Base-by-base conservation (phyloP, 2,888 invertebrate species). In the Norana najaformis region DNA sequence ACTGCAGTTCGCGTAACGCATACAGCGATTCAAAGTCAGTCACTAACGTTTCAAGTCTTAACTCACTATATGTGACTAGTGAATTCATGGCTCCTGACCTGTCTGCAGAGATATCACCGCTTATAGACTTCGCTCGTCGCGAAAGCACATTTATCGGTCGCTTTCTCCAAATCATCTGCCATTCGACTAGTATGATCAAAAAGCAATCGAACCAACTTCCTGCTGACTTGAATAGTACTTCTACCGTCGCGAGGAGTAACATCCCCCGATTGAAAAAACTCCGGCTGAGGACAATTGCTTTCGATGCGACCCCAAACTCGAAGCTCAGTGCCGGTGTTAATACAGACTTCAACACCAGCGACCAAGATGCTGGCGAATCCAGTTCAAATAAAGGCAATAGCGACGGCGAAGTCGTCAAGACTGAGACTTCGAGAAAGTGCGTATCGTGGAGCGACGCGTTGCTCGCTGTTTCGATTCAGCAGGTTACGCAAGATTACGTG, bases 361-460 rank as follows among this genome's bases (percentile, higher is more conserved):
- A 69, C 30, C 69, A 69, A 69, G 5, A n/a, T n/a, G 89, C 41
- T 8, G 30, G 14, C 30, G 83, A 53, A 20, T 20, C 37, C 47
- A 36, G 38, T 88, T 83, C 38, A 41, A 53, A 47, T 35, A 35
- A 37, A 18, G 90, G 88, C 88, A 88, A 69, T 37, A 23, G 20
- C 36, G 85, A 37, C n/a, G 30, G 35, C 83, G 82, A 36, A 18
- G 30, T n/a, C 18, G 34, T 14, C 18, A 1, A 5, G 1, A n/a
- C 88, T 20, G n/a, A 41, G 82, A 37, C 89, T 38, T 89, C 94
- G 91, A 93, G 94, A 1, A 93, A 93, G 88, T 92, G 94, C 47
- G 94, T 95, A 34, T 94, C 94, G 8, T 95, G 94, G 94, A 94
- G 94, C 8, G 94, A 94, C 91, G 93, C 94, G 69, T 94, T 93